Evolutionary conservation across 92 coral and sea anemone genomes (phyloP), one percentile per base, ranked within the genome.

Genomic region (Chrysogorgia sp.): DNA sequence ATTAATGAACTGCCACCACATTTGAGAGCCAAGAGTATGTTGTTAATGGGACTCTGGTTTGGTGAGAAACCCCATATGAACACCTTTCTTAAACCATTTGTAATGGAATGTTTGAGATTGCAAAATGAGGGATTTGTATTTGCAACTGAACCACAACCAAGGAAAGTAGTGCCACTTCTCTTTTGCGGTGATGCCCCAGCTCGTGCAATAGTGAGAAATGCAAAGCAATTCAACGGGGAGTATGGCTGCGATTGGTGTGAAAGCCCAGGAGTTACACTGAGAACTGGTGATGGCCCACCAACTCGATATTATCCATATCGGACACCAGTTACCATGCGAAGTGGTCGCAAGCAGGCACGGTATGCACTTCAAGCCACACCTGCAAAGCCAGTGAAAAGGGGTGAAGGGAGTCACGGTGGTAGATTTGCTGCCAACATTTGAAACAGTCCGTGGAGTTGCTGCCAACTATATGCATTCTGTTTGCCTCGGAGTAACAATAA

Each of bases 401-500:
- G 75, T 67, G 22, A 67, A 67, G 41, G 75, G 75, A 3, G 28
- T 40, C 5, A 25, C 75, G 2, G 57, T 43, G 12, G 29, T n/a
- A n/a, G n/a, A n/a, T n/a, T n/a, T n/a, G n/a, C n/a, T n/a, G n/a
- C n/a, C n/a, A n/a, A n/a, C n/a, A 12, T 67, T 67, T 23, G 58
- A 67, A 10, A 52, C 26, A 0, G 75, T 67, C 4, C 35, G 57
- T 33, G 75, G 75, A 21, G 58, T 67, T 19, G 75, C 57, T n/a
- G 75, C 41, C 15, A 56, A 67, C 35, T 67, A 4, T 56, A 67
- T 67, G 75, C 75, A 67, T 24, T 37, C 53, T 41, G 57, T 67
- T 20, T 67, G 57, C 56, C 55, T 67, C 6, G 75, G 75, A 19
- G 57, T 67, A 23, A 67, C 25, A 6, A 43, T 52, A 15, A 43